These are phyloP conservation scores for Aleadryas rufinucha DNA, from an alignment of 2,113 vertebrate genomes.

Conservation along the genomic window DNA sequence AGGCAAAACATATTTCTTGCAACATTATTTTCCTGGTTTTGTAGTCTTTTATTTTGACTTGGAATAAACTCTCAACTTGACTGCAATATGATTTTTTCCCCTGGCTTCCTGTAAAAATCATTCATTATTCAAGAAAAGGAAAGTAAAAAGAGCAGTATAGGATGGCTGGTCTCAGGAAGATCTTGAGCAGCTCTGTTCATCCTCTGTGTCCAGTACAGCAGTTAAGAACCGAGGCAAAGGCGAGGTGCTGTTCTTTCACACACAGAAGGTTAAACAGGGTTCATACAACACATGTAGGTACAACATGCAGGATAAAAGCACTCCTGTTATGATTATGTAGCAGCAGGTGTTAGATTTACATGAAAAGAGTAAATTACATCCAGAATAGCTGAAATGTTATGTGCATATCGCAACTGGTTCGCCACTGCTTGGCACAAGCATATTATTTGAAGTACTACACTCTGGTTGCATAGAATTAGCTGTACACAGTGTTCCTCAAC, in stretches of 20 bases:
- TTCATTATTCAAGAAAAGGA: background rate
- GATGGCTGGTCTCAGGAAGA: background rate
- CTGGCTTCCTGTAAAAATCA: background rate
- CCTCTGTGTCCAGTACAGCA: background rate
- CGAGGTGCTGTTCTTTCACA: background rate
- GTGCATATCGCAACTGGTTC: background rate
- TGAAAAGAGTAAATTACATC: background rate
- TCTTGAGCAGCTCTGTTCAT: background rate
- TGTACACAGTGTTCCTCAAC: background rate
- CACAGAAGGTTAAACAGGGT: background rate
- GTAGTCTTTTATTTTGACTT: background rate
- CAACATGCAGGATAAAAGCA: background rate
- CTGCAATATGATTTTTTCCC: background rate
- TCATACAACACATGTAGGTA: background rate
- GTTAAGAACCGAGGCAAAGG: fast-evolving
- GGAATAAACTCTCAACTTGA: background rate
- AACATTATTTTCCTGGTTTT: background rate
- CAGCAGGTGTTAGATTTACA: background rate
- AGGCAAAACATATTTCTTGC: background rate
- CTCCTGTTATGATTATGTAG: background rate
- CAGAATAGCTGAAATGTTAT: background rate
- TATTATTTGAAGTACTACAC: background rate
- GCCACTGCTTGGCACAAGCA: background rate
- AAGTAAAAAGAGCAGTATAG: background rate
- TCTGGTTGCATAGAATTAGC: background rate